These are phyloP conservation scores for Pecten maximus DNA, from an alignment of 2,888 invertebrate species.

Conservation along the genomic window DNA sequence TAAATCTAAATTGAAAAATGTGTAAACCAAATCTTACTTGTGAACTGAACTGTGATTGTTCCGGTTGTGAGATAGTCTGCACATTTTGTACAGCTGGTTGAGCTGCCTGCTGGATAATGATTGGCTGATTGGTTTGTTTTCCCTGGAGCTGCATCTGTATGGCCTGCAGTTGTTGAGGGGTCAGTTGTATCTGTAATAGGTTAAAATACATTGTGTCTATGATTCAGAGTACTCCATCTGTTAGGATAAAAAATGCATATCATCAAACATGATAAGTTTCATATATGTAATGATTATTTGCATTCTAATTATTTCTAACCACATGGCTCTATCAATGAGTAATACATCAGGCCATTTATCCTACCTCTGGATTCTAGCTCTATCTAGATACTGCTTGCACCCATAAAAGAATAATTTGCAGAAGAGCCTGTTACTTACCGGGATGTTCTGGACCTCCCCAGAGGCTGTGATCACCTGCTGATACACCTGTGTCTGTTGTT, in stretches of 20 bases:
- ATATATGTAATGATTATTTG: too few relatives aligned
- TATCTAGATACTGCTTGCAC: too few relatives aligned
- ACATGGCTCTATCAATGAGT: too few relatives aligned
- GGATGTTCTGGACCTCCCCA: slow-evolving; percentile 77
- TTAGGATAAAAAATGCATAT: too few relatives aligned
- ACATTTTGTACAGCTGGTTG: slow-evolving; percentile 59
- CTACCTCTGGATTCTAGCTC: too few relatives aligned
- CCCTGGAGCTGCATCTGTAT: slow-evolving; percentile 79
- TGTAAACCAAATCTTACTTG: neutral
- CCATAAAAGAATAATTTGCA: too few relatives aligned
- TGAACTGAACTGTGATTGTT: slow-evolving; percentile 57
- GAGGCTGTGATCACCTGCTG: slow-evolving; percentile 76
- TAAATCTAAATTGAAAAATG: neutral
- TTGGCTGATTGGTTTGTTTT: slow-evolving; percentile 71
- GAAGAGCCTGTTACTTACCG: slow-evolving; percentile 60
- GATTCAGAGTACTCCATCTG: too few relatives aligned
- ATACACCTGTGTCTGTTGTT: slow-evolving; percentile 76
- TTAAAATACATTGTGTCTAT: neutral
- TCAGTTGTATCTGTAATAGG: slow-evolving; percentile 73
- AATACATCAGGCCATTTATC: too few relatives aligned
- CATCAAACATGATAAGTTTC: too few relatives aligned
- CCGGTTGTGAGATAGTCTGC: slow-evolving; percentile 61
- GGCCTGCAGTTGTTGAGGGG: slow-evolving; percentile 76
- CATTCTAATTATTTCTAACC: too few relatives aligned
- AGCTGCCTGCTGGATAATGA: slow-evolving; percentile 71